Evolutionary conservation across 1,140 invertebrate species (phyloP), one percentile per base, ranked within the genome.

Genomic region (Drosophila simulans): DNA sequence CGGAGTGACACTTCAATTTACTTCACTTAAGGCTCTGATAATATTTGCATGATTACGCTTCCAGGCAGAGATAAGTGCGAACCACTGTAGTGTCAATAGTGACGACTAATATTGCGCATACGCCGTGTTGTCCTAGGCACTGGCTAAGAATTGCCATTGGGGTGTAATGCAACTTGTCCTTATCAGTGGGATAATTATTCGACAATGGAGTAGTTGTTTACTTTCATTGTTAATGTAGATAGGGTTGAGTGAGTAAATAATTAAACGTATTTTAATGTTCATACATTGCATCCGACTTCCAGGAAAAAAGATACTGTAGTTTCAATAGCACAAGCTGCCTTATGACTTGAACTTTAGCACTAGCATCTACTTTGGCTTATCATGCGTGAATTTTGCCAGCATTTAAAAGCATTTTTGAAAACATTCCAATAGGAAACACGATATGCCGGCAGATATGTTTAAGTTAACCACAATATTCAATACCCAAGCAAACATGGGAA

Each of bases 11-110:
- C 40, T 54, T 69, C 46, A 46, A 56, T 69, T 55, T 27, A 48
- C 17, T 71, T 51, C 45, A 57, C 12, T 17, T 46, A 37, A 53
- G 8, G 42, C 37, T 58, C 51, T 51, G 34, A 51, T 51, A 63
- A 57, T 77, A 84, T 86, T 84, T 81, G 82, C 68, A 63, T 65
- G 48, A 45, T 37, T 65, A 46, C 58, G 58, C 42, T 17, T 45
- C 15, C 15, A 46, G 31, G 31, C n/a, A 62, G 56, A 62, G 56
- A 63, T 56, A 68, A 70, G 62, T n/a, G 43, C 13, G 31, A 31
- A 31, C 8, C 31, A 31, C 31, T 31, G 7, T 7, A 25, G 63
- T 42, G 59, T 25, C 63, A 48, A 54, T 49, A 69, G 8, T 51
- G 35, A 5, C 25, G 12, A 27, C 31, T 39, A 39, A 58, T 55